Evolutionary conservation across 2,888 invertebrate genomes (phyloP).

Genomic region (Apamea epomidion): DNA sequence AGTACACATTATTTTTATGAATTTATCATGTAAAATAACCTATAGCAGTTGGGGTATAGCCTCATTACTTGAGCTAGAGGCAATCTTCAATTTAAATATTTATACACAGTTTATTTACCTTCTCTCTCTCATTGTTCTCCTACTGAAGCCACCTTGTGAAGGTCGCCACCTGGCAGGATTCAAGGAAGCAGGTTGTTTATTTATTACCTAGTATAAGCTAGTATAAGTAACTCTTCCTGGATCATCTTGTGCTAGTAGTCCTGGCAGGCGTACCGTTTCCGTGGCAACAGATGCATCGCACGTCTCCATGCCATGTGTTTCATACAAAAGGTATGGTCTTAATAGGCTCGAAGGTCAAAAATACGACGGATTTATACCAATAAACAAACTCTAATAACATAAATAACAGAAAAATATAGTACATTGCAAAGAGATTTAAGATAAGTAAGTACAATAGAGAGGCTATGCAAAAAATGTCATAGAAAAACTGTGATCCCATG

Average conservation of each 20-base stretch:
- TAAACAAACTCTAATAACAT: too few relatives aligned
- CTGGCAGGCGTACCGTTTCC: slow-evolving; percentile 10
- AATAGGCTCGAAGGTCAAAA: too few relatives aligned
- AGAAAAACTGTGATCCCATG: too few relatives aligned
- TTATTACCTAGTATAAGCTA: background rate
- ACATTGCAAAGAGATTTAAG: too few relatives aligned
- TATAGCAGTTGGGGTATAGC: background rate
- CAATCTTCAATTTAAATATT: background rate
- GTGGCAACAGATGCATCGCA: background rate
- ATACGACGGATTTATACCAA: too few relatives aligned
- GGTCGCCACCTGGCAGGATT: background rate
- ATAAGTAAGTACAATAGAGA: too few relatives aligned
- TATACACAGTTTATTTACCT: background rate
- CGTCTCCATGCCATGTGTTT: background rate
- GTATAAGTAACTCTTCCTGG: background rate
- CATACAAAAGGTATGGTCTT: too few relatives aligned
- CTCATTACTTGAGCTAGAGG: background rate
- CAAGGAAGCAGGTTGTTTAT: background rate
- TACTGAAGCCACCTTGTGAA: background rate
- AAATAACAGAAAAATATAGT: too few relatives aligned
- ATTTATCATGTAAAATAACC: background rate
- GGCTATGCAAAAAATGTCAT: too few relatives aligned
- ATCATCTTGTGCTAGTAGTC: slow-evolving; percentile 17
- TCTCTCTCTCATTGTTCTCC: background rate
- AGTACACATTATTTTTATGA: background rate